phyloP scores from a whole-genome alignment of 2,113 vertebrate species.

The Zapus hudsonius region DNA sequence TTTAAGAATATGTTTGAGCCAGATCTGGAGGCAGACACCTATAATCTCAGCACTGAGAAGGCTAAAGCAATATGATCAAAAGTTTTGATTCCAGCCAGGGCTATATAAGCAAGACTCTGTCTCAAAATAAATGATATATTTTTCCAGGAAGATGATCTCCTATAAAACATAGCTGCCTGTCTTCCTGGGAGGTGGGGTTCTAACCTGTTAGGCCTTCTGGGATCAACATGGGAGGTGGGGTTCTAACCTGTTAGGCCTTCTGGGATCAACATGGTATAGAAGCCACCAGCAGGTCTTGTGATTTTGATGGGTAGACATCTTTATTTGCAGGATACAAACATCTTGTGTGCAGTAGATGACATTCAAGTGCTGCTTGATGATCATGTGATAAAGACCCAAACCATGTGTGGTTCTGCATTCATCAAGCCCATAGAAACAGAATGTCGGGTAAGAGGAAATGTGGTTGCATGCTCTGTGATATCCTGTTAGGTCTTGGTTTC shows the following conservation, averaged over 20 bases:
- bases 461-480: neutral
- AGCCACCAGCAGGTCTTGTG: neutral
- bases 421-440: slow-evolving; percentile 93
- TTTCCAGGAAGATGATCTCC: slow-evolving; percentile 44
- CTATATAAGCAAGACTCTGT: neutral
- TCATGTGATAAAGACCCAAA: slow-evolving; percentile 94
- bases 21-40: neutral
- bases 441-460: slow-evolving; percentile 88
- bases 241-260: neutral
- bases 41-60: no score
- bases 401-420: slow-evolving; percentile 93
- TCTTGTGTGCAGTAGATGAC: slow-evolving; percentile 92
- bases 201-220: neutral
- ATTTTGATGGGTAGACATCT: neutral
- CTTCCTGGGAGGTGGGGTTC: neutral
- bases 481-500: neutral
- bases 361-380: slow-evolving; percentile 94
- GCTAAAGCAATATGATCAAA: neutral
- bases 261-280: neutral
- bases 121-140: neutral
- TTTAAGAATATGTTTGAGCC: slow-evolving; percentile 47
- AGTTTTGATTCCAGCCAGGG: neutral
- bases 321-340: slow-evolving; percentile 87
- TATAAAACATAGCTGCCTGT: neutral
- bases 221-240: neutral